Evolutionary conservation across 2,113 vertebrate species (phyloP).

Genomic region (Ascaphus truei): DNA sequence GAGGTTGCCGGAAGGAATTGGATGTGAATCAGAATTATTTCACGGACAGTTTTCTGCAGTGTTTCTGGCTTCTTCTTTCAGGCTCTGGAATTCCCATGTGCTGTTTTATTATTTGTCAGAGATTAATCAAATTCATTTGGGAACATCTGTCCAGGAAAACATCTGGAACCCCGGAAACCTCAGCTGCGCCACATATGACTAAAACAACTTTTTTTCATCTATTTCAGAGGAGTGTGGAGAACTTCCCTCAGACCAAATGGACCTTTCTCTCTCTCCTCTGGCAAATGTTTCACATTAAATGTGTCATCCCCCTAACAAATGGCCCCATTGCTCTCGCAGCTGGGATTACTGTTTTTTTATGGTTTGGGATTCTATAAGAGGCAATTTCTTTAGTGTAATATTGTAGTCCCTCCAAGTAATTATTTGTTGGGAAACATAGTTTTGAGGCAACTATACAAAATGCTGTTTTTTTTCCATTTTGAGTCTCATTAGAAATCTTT

Average conservation of each 20-base stretch:
- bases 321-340: constrained; percentile 70
- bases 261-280: constrained; percentile 74
- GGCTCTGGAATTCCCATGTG: constrained; percentile 39
- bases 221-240: constrained; percentile 80
- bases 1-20: constrained; percentile 23
- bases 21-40: constrained; percentile 31
- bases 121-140: constrained; percentile 65
- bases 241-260: constrained; percentile 63
- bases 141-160: constrained; percentile 75
- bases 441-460: not conserved
- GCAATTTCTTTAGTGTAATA: not conserved
- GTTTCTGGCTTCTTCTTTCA: constrained; percentile 40
- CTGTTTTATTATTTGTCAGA: constrained; percentile 49
- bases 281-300: constrained; percentile 88
- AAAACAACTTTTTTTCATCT: constrained; percentile 78
- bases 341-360: constrained; percentile 64
- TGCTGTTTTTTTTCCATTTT: constrained; percentile 21
- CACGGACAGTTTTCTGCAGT: constrained; percentile 23
- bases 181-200: constrained; percentile 67
- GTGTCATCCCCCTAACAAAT: constrained; percentile 87
- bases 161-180: constrained; percentile 83
- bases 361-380: constrained; percentile 51
- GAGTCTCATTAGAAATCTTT: not conserved
- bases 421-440: constrained; percentile 6
- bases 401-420: not conserved